Conservation (phyloP, 1,140 invertebrate species). For the Pseudomyrmex concolor region DNA sequence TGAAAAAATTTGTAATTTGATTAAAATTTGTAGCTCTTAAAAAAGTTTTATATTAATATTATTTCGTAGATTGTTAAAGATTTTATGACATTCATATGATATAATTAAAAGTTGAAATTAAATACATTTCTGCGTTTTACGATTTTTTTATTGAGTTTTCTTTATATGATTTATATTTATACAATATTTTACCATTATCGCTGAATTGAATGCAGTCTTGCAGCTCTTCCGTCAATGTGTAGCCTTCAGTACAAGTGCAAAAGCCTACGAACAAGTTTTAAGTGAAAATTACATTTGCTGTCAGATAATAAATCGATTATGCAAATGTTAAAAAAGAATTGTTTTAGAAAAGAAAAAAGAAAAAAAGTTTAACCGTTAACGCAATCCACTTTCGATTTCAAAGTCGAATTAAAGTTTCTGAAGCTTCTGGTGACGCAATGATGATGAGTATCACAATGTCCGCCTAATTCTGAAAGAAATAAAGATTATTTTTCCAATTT, state of each 20-base stretch:
- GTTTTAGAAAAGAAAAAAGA: too few relatives aligned
- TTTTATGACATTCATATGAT: background rate
- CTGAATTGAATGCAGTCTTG: conserved; percentile 78
- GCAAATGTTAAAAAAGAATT: background rate
- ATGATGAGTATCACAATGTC: conserved; percentile 68
- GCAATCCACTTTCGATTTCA: conserved; percentile 78
- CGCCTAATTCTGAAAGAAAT: conserved; percentile 71
- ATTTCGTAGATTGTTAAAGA: background rate
- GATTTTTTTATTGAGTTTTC: background rate
- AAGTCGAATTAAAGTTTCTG: conserved; percentile 68
- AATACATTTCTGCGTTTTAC: background rate
- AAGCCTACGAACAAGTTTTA: conserved; percentile 64
- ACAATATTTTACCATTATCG: conserved; percentile 74
- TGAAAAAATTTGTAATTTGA: background rate
- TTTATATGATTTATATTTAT: background rate
- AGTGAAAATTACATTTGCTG: conserved; percentile 38
- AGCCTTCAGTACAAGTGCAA: conserved; percentile 77
- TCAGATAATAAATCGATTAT: background rate
- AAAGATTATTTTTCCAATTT: background rate
- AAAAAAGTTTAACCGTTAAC: conserved; percentile 71
- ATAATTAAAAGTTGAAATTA: background rate
- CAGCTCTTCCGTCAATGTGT: conserved; percentile 73
- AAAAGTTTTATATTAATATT: conserved; percentile 1
- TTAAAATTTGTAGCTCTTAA: background rate
- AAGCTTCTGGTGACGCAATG: conserved; percentile 78